phyloP scores from a whole-genome alignment of 2,888 invertebrate genomes.

The Mesopsocus fuscifrons region DNA sequence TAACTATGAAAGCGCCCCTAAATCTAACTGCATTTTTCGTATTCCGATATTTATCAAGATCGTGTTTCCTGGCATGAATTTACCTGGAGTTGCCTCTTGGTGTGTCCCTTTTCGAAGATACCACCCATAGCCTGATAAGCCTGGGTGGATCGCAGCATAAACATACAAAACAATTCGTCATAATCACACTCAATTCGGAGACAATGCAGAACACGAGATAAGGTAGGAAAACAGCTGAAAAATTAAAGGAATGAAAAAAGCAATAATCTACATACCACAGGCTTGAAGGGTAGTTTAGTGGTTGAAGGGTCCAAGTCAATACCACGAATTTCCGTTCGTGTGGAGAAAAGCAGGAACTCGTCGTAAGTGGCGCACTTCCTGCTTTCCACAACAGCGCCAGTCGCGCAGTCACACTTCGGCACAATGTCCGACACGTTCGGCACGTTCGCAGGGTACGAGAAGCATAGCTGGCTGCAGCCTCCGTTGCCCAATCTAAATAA shows the following conservation, averaged over 20 bases:
- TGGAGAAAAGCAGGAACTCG: constrained; percentile 85
- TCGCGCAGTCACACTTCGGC: constrained; percentile 73
- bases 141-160: not conserved
- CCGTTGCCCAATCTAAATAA: constrained; percentile 39
- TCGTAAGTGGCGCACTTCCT: constrained; percentile 64
- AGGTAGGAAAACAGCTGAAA: no score
- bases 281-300: constrained; percentile 65
- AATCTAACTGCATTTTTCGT: no score
- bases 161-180: not conserved
- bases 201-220: no score
- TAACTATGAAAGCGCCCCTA: no score
- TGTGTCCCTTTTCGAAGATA: not conserved
- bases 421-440: constrained; percentile 25
- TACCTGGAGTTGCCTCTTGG: not conserved
- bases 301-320: constrained; percentile 73
- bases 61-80: no score
- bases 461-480: constrained; percentile 88
- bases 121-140: not conserved
- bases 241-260: no score
- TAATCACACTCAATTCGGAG: no score
- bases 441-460: constrained; percentile 61
- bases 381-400: constrained; percentile 51
- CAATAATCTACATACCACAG: no score
- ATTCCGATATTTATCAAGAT: no score
- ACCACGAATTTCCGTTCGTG: constrained; percentile 80